Base-by-base conservation (phyloP, 2,113 vertebrate species). In the Melanocharis versteri region DNA sequence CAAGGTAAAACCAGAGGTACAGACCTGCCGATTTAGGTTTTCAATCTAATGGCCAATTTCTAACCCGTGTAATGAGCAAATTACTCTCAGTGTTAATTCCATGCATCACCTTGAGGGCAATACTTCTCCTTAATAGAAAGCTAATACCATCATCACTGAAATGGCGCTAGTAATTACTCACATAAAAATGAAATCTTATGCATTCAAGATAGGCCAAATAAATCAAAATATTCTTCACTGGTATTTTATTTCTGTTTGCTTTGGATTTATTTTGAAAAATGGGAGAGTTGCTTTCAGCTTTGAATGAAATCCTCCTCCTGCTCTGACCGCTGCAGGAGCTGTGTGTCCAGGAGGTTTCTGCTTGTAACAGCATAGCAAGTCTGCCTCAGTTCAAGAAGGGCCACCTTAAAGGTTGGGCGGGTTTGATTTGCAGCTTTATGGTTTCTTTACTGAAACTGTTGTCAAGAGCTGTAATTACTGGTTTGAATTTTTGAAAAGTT, bases 401-500 rank as follows among this genome's bases (percentile, higher is more conserved):
- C 60, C 68, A 72, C 57, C 66, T 95, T 92, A 95, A 93, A 91
- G 65, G 23, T 42, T 93, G 70, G 81, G 48, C 1, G 21, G 40
- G 45, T 89, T 95, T 71, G 83, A 68, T 73, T 87, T 87, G 70
- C 58, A 88, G 45, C 6, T 91, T 94, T 87, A 89, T 71, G 77
- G 31, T 84, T 96, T 89, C 61, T 93, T 94, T 87, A 61, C 66
- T 40, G 62, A 91, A 95, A 87, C 57, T 82, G 54, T 44, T 83
- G 62, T 90, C 66, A 69, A 56, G 53, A 57, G 45, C 86, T 90
- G 82, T 83, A 96, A 92, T 96, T 93, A 62, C 75, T 21, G 5
- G 87, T 64, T 40, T 51, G 57, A 73, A 57, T 62, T 93, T 94
- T 82, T 83, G 56, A 89, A 84, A 91, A 87, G 61, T 79, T 87